Conservation (phyloP, 2,113 vertebrate genomes). For the Atractosteus spatula region DNA sequence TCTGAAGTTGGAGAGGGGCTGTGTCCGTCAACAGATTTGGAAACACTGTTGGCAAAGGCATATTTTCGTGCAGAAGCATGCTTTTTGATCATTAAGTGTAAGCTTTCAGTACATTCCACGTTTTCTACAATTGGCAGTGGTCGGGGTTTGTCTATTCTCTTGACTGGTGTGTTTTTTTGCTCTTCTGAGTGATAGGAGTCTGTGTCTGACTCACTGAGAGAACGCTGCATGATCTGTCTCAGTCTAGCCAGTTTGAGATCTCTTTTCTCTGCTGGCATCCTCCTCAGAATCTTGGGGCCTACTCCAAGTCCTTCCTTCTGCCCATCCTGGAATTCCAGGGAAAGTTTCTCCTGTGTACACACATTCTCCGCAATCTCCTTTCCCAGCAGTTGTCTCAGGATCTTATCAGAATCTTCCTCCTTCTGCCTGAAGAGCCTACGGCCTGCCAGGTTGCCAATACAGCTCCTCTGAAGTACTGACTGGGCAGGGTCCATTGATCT, state of each 20-base stretch:
- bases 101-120: slow-evolving; percentile 68
- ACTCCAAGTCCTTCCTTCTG: slow-evolving; percentile 40
- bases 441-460: slow-evolving; percentile 59
- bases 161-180: slow-evolving; percentile 62
- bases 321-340: slow-evolving; percentile 75
- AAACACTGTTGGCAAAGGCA: slow-evolving; percentile 73
- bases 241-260: slow-evolving; percentile 87
- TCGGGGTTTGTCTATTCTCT: slow-evolving; percentile 74
- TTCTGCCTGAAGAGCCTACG: slow-evolving; percentile 73
- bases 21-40: slow-evolving; percentile 79
- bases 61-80: slow-evolving; percentile 73
- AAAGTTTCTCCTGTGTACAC: slow-evolving; percentile 74
- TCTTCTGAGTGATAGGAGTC: slow-evolving; percentile 83
- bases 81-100: slow-evolving; percentile 78
- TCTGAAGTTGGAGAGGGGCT: slow-evolving; percentile 86
- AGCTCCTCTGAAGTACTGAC: slow-evolving; percentile 59
- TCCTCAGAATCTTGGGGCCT: slow-evolving; percentile 62
- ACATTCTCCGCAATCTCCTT: slow-evolving; percentile 80
- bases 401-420: slow-evolving; percentile 80
- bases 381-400: slow-evolving; percentile 81
- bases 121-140: slow-evolving; percentile 82
- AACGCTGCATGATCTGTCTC: slow-evolving; percentile 89
- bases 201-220: slow-evolving; percentile 86
- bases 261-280: slow-evolving; percentile 73
- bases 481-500: slow-evolving; percentile 39